Conservation (phyloP, 2,113 vertebrate species). For the Sigmodon hispidus region DNA sequence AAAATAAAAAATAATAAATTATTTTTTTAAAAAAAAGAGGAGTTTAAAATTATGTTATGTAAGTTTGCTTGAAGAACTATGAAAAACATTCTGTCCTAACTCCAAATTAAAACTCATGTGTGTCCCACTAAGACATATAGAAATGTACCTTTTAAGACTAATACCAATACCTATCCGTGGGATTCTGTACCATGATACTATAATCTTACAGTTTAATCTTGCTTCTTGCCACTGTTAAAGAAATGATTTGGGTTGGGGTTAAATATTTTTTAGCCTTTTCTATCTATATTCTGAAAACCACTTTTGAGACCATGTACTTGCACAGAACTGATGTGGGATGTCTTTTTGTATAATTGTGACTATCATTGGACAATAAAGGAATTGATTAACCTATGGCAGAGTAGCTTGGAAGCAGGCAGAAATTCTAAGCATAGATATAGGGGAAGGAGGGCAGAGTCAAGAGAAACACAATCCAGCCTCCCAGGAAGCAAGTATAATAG, state of each 20-base stretch:
- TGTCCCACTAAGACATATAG: background rate
- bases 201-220: background rate
- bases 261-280: background rate
- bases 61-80: background rate
- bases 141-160: background rate
- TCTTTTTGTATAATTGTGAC: no score
- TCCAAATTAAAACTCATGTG: background rate
- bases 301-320: background rate
- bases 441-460: no score
- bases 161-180: background rate
- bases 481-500: no score
- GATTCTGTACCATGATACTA: background rate
- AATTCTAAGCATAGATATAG: no score
- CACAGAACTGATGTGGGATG: no score
- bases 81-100: background rate
- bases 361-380: no score
- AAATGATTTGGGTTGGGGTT: background rate
- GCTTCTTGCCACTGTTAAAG: background rate
- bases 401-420: no score
- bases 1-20: no score
- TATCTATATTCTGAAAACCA: background rate
- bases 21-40: no score
- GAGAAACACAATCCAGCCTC: no score
- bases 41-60: no score
- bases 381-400: no score